Evolutionary conservation across 2,113 vertebrate species (phyloP).

Genomic region (Hiodon alosoides): DNA sequence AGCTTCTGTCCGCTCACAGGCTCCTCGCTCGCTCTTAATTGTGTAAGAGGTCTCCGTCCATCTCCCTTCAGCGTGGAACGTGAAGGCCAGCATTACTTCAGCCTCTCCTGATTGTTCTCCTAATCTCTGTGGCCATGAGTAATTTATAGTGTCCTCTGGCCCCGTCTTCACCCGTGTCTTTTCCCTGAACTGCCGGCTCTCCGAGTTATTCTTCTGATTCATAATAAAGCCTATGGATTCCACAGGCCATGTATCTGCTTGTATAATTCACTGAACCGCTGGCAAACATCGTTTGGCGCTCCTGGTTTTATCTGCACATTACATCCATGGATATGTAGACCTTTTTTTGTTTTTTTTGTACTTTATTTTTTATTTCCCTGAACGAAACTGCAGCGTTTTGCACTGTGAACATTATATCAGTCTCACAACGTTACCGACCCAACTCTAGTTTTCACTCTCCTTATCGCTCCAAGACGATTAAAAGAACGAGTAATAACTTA

Average conservation of each 20-base stretch:
- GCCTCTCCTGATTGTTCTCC: neutral
- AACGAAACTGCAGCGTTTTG: conserved; percentile 7
- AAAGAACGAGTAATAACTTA: neutral
- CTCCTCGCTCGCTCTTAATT: no score
- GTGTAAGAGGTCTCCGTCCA: no score
- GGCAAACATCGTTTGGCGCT: neutral
- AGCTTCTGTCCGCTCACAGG: no score
- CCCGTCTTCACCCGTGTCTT: neutral
- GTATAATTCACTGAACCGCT: conserved; percentile 1
- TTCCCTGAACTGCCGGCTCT: neutral
- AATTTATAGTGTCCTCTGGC: conserved; percentile 11
- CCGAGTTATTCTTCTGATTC: no score
- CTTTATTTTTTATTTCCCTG: neutral
- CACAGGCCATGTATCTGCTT: neutral
- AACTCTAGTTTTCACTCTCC: neutral
- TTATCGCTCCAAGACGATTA: conserved; percentile 11
- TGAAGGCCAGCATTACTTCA: neutral
- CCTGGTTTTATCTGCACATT: conserved; percentile 9
- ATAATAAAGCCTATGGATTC: neutral
- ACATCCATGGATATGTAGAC: neutral
- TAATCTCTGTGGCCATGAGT: neutral
- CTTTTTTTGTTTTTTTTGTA: no score
- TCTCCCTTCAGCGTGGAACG: no score
- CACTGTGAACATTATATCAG: neutral
- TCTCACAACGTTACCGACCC: neutral